Conservation (phyloP, 2,113 vertebrate genomes). For the Pungitius pungitius region DNA sequence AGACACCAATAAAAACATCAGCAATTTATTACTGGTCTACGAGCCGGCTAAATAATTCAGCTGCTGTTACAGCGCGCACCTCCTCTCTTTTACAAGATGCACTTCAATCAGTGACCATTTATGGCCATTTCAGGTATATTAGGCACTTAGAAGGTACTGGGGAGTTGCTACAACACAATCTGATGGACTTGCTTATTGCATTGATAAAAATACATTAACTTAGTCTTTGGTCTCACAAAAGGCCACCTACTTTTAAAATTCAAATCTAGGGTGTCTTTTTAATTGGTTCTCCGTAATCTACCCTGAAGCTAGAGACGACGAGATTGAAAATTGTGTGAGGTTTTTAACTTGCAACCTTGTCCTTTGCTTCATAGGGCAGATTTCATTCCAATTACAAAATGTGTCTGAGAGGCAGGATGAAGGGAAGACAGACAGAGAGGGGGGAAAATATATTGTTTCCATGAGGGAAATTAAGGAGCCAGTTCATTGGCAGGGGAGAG, state of each 20-base stretch:
- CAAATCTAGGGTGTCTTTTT: constrained; percentile 26
- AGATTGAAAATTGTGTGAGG: constrained; percentile 34
- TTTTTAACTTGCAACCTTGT: constrained; percentile 66
- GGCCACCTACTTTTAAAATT: constrained; percentile 20
- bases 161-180: constrained; percentile 20
- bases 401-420: neutral
- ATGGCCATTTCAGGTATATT: constrained; percentile 62
- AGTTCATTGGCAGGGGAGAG: constrained; percentile 79
- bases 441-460: constrained; percentile 74
- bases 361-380: constrained; percentile 51
- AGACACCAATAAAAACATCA: constrained; percentile 80
- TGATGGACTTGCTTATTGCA: neutral
- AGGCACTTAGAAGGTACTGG: constrained; percentile 29
- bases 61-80: constrained; percentile 66
- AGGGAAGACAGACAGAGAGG: constrained; percentile 7
- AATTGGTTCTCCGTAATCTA: constrained; percentile 28
- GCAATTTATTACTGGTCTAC: constrained; percentile 82
- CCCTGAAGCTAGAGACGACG: constrained; percentile 7
- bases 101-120: constrained; percentile 73
- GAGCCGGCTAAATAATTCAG: constrained; percentile 79
- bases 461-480: constrained; percentile 83
- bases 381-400: constrained; percentile 71
- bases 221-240: constrained; percentile 15
- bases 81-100: constrained; percentile 64
- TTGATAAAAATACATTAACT: constrained; percentile 37